phyloP scores from a whole-genome alignment of 2,113 vertebrate genomes.

The Eidolon helvum region DNA sequence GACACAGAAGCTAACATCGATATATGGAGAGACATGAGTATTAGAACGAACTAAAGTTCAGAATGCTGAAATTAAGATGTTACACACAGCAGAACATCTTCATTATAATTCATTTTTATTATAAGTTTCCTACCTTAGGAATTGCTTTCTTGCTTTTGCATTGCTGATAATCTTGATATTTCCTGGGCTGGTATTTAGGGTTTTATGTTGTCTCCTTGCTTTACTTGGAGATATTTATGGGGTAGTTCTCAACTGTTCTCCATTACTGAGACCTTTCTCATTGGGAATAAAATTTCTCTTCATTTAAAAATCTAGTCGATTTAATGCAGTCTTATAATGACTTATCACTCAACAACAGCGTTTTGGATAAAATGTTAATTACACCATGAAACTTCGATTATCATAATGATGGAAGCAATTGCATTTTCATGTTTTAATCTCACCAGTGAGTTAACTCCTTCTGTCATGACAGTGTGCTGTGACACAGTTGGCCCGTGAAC shows the following conservation, averaged over 20 bases:
- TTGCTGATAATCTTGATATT: conserved; percentile 18
- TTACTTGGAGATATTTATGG: neutral
- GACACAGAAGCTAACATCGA: neutral
- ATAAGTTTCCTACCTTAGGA: neutral
- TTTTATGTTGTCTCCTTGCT: neutral
- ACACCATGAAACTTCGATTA: conserved; percentile 16
- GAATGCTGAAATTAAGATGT: neutral
- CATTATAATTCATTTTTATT: conserved; percentile 9
- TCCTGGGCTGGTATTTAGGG: neutral
- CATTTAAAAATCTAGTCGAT: conserved; percentile 18
- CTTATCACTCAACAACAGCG: neutral
- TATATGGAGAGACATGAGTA: neutral
- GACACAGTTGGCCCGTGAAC: fast-evolving
- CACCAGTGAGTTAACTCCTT: conserved; percentile 28
- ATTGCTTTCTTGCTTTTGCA: neutral
- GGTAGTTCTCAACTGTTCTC: neutral
- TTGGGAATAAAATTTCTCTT: conserved; percentile 32
- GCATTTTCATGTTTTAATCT: conserved; percentile 8
- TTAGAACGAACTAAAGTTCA: neutral
- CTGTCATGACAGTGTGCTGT: neutral
- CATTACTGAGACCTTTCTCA: conserved; percentile 11
- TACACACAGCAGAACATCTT: neutral
- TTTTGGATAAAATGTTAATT: conserved; percentile 71
- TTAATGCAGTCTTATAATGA: conserved; percentile 45
- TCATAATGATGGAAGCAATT: neutral